phyloP scores from a whole-genome alignment of 2,888 invertebrate species.

The Tinea trinotella region DNA sequence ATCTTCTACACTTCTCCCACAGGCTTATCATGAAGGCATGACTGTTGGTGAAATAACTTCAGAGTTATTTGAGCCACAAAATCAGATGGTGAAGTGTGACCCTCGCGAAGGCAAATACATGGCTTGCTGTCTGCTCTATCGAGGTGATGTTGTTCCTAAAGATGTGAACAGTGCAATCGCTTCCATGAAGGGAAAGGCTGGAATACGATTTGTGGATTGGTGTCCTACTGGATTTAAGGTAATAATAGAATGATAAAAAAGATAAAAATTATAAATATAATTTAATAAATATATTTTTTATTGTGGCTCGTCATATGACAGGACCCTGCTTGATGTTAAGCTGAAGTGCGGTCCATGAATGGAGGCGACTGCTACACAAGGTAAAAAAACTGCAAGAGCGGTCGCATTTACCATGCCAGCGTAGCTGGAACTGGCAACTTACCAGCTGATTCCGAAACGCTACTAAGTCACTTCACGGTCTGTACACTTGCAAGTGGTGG shows the following conservation, averaged over 20 bases:
- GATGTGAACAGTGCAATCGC: slow-evolving; percentile 90
- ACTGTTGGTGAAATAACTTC: slow-evolving; percentile 87
- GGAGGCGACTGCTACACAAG: too few species aligned
- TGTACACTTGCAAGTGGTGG: too few species aligned
- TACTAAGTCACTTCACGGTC: too few species aligned
- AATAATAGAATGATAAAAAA: too few species aligned
- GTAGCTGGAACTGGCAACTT: too few species aligned
- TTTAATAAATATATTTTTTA: too few species aligned
- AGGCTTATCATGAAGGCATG: slow-evolving; percentile 81
- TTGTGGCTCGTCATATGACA: too few species aligned
- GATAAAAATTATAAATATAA: neutral
- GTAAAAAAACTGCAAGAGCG: too few species aligned
- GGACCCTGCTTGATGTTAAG: too few species aligned
- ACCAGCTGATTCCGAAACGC: too few species aligned
- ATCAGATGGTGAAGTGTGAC: slow-evolving; percentile 93
- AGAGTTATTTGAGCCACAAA: slow-evolving; percentile 89
- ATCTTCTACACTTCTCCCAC: slow-evolving; percentile 20
- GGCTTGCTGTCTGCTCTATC: slow-evolving; percentile 89
- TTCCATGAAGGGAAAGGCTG: slow-evolving; percentile 81
- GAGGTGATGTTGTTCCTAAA: slow-evolving; percentile 92
- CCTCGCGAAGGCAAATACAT: slow-evolving; percentile 90
- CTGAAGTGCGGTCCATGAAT: too few species aligned
- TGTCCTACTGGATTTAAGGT: slow-evolving; percentile 94
- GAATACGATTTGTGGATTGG: slow-evolving; percentile 94
- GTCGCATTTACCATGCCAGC: too few species aligned